Percentiles rank a stretch among this genome's conserved stretches.
These are phyloP conservation scores for Eupithecia subfuscata DNA, from an alignment of 2,888 invertebrate genomes.

Conservation along the genomic window DNA sequence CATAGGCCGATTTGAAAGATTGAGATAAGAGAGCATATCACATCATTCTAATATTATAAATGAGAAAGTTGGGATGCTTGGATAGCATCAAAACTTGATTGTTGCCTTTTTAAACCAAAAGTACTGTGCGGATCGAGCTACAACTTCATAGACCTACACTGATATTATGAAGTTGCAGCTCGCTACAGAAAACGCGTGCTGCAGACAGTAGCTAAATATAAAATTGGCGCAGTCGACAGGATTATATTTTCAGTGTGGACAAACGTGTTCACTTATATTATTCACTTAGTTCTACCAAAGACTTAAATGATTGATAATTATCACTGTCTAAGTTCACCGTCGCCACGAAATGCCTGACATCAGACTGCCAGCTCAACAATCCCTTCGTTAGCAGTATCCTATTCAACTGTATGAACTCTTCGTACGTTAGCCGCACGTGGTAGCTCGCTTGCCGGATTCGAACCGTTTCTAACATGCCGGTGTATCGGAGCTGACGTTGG, in stretches of 20 bases:
- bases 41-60: background rate
- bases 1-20: background rate
- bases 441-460: conserved; percentile 97
- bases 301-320: conserved; percentile 93
- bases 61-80: background rate
- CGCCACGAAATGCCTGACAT: conserved; percentile 92
- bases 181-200: too few species aligned
- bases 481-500: conserved; percentile 93
- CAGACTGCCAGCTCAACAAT: conserved; percentile 92
- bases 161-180: too few species aligned
- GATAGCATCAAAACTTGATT: background rate
- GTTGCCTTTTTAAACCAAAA: background rate
- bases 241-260: background rate
- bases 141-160: too few species aligned
- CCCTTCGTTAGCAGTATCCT: conserved; percentile 95
- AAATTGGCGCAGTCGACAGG: background rate
- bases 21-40: background rate
- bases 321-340: conserved; percentile 93
- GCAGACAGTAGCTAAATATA: background rate
- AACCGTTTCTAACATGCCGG: conserved; percentile 98
- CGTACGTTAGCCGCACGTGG: conserved; percentile 96
- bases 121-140: background rate
- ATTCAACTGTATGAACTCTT: conserved; percentile 97
- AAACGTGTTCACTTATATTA: too few species aligned
- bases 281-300: background rate